phyloP scores from a whole-genome alignment of 2,888 invertebrate species.

The Parapristionchus giblindavisi region DNA sequence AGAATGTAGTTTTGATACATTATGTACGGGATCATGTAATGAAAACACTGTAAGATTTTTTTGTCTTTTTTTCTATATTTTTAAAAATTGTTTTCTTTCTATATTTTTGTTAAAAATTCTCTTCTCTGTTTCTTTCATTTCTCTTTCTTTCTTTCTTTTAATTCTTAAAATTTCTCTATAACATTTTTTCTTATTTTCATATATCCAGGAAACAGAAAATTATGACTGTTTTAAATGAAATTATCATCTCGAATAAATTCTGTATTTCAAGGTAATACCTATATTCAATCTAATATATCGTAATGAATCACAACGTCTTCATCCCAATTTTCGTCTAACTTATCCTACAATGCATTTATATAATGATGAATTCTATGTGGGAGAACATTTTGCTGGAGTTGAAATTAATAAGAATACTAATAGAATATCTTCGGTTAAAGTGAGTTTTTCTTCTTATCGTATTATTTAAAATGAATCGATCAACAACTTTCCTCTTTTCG shows the following conservation, averaged over 20 bases:
- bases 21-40: constrained; percentile 58
- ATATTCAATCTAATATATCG: constrained; percentile 61
- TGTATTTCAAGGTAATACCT: constrained; percentile 50
- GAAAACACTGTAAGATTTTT: constrained; percentile 48
- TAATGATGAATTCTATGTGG: constrained; percentile 64
- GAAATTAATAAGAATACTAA: constrained; percentile 55
- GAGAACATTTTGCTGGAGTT: constrained; percentile 63
- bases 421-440: constrained; percentile 42
- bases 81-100: not conserved
- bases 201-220: not conserved
- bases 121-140: not conserved
- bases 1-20: constrained; percentile 52
- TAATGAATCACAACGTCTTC: constrained; percentile 53
- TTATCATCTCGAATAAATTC: not conserved
- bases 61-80: not conserved
- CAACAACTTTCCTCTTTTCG: not conserved
- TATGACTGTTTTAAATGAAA: not conserved
- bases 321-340: constrained; percentile 62
- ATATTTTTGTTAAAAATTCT: not conserved
- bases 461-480: not conserved
- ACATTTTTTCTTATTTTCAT: not conserved
- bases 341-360: constrained; percentile 65
- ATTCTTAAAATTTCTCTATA: not conserved
- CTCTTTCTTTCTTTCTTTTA: not conserved
- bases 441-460: not conserved